phyloP scores from a whole-genome alignment of 2,797 vertebrate genomes.

The Huso huso region DNA sequence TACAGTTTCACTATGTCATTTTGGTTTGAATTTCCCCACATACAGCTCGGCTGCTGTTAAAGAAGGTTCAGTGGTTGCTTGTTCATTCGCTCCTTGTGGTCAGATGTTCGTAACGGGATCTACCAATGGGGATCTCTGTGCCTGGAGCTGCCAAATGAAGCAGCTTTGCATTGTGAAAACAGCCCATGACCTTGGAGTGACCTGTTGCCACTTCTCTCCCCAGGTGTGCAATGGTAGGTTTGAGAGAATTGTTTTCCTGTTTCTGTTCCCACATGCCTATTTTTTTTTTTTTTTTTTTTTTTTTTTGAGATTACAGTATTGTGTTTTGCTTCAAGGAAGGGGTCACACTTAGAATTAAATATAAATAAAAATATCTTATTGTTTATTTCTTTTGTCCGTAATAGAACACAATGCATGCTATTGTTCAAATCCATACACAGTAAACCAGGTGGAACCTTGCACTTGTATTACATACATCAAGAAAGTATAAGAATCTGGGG shows the following conservation, averaged over 20 bases:
- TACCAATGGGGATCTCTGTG: constrained; percentile 80
- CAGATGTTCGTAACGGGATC: constrained; percentile 82
- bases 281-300: no score
- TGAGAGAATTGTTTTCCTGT: constrained; percentile 1
- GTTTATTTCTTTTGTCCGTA: not conserved
- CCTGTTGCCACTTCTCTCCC: constrained; percentile 80
- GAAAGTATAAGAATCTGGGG: no score
- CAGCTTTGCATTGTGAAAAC: constrained; percentile 75
- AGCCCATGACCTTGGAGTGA: constrained; percentile 86
- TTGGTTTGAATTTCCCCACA: constrained; percentile 11
- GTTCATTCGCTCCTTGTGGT: constrained; percentile 80
- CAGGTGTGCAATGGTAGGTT: constrained; percentile 62
- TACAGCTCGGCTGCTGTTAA: constrained; percentile 69
- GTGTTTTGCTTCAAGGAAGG: no score
- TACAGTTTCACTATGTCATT: no score
- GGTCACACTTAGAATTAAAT: not conserved
- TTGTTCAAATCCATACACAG: no score
- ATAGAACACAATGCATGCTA: no score
- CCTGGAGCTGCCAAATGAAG: constrained; percentile 81
- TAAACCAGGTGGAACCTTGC: no score
- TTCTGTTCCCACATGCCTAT: constrained; percentile 6
- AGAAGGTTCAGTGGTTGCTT: constrained; percentile 79
- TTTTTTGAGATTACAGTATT: no score
- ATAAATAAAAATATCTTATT: not conserved
- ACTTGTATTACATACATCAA: no score